Conservation (phyloP, 2,113 vertebrate genomes). For the Psilopsiagon aymara region DNA sequence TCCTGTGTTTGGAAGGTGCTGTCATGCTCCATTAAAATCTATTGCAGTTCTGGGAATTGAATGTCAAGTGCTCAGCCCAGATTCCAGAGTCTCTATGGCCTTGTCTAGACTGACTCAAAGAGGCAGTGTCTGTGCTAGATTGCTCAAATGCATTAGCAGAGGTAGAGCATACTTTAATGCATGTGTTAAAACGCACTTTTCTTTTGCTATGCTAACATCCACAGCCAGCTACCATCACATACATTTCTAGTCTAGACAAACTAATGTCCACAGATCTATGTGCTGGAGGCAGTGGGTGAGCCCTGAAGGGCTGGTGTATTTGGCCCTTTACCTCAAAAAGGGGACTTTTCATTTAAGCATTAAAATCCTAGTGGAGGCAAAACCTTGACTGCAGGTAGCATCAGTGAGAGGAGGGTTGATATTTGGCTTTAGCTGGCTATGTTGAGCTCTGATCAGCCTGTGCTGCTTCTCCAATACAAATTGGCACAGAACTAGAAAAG, state of each 20-base stretch:
- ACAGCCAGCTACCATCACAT: not conserved
- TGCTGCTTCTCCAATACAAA: not conserved
- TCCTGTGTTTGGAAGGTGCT: not conserved
- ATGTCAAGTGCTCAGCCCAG: not conserved
- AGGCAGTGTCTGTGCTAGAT: not conserved
- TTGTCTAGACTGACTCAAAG: not conserved
- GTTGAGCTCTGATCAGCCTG: not conserved
- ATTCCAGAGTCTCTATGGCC: not conserved
- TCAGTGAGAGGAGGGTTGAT: not conserved
- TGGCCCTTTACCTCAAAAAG: not conserved
- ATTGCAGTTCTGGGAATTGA: not conserved
- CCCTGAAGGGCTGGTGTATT: accelerated
- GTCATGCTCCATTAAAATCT: not conserved
- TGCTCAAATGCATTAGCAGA: not conserved
- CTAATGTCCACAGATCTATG: not conserved
- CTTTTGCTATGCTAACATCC: accelerated
- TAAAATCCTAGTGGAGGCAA: not conserved
- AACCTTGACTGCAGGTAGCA: not conserved
- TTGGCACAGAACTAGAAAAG: not conserved
- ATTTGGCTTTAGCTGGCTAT: not conserved
- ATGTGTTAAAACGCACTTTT: not conserved
- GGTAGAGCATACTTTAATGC: not conserved
- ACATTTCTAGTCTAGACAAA: not conserved
- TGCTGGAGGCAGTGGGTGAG: not conserved
- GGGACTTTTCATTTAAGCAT: not conserved